A percentile compares a stretch with the other conserved stretches of the same genome.
Conservation (phyloP, 2,797 vertebrate genomes). For the Cyclopterus lumpus region DNA sequence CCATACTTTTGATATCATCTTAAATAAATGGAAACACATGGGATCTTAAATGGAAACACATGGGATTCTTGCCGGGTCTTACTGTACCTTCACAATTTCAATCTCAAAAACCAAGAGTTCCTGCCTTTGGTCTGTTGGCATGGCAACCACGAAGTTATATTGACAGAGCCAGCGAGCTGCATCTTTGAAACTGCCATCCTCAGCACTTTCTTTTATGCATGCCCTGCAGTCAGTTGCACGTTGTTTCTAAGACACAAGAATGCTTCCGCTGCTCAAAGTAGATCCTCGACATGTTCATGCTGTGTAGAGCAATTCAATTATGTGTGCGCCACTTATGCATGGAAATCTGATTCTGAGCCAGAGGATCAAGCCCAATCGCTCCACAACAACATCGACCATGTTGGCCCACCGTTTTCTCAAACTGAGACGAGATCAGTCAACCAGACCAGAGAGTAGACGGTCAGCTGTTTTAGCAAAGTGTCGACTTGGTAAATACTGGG, state of each 20-base stretch:
- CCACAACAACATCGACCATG: neutral
- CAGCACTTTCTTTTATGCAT: slow-evolving; percentile 54
- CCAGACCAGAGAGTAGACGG: neutral
- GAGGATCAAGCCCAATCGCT: neutral
- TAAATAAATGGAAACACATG: neutral
- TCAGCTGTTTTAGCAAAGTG: slow-evolving; percentile 14
- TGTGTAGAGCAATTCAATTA: slow-evolving; percentile 3
- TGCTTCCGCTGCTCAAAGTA: slow-evolving; percentile 13
- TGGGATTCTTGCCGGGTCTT: neutral
- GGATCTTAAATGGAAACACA: neutral
- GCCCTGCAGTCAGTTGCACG: slow-evolving; percentile 30
- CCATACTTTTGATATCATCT: neutral
- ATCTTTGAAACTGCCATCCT: slow-evolving; percentile 45
- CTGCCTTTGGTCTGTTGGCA: slow-evolving; percentile 30
- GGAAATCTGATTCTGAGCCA: neutral
- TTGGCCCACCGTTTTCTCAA: neutral
- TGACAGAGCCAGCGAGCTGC: slow-evolving; percentile 40
- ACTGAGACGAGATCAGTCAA: neutral
- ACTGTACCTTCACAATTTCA: neutral
- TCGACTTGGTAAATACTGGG: too few species aligned
- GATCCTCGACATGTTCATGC: neutral
- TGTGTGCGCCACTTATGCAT: neutral
- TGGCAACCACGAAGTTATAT: slow-evolving; percentile 41
- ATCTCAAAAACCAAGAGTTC: slow-evolving; percentile 22
- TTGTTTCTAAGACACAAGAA: slow-evolving; percentile 12